Percentiles rank a stretch among this genome's conserved stretches.
Evolutionary conservation across 23 tunicate species (phyloP).

Genomic region (Phallusia fumigata): DNA sequence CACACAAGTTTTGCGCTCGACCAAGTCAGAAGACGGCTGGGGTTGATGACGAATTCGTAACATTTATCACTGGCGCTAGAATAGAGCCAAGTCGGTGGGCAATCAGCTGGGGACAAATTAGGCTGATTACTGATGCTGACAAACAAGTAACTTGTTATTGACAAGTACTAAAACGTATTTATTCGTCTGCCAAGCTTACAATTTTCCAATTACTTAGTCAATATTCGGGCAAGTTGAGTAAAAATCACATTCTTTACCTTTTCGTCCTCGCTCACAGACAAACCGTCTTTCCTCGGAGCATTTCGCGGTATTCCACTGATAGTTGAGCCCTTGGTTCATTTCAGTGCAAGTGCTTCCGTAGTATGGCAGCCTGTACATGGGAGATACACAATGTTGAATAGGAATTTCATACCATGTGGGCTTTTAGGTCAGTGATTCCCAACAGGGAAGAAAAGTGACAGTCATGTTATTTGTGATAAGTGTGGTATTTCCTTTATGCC

Average conservation of each 20-base stretch:
- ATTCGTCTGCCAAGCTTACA: no score
- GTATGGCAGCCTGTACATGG: constrained; percentile 39
- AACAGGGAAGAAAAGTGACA: no score
- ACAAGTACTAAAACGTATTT: no score
- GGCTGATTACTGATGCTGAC: no score
- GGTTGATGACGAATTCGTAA: constrained; percentile 76
- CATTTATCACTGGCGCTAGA: constrained; percentile 55
- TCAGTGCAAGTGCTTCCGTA: constrained; percentile 64
- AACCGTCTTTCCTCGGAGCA: constrained; percentile 50
- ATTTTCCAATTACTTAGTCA: no score
- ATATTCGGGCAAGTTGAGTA: no score
- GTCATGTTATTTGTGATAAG: no score
- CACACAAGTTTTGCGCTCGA: constrained; percentile 61
- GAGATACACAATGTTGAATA: no score
- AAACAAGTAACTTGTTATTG: no score
- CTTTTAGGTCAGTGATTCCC: no score
- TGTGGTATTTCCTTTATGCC: no score
- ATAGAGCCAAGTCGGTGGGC: constrained; percentile 77
- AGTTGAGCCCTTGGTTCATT: constrained; percentile 11
- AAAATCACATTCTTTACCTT: constrained; percentile 35
- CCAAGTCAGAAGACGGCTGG: constrained; percentile 56
- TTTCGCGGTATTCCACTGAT: constrained; percentile 41
- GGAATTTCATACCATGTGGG: no score
- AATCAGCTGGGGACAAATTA: constrained; percentile 31
- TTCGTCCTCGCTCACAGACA: constrained; percentile 71